Percentiles rank a stretch among this genome's conserved stretches.
phyloP scores from a whole-genome alignment of 2,113 vertebrate species.

The Agelaius phoeniceus region DNA sequence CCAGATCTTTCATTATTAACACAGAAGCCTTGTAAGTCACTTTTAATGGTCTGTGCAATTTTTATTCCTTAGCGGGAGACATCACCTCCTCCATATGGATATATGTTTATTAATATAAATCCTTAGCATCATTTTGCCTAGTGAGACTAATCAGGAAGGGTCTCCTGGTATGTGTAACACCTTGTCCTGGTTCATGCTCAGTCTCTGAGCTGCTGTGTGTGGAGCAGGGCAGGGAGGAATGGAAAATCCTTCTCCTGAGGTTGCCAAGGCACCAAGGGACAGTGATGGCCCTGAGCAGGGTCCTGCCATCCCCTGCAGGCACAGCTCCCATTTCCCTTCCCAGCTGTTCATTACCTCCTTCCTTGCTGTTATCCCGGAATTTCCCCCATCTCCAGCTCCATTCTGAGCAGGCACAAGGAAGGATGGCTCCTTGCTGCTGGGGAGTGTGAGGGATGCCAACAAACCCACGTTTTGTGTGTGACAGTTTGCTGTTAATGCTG shows the following conservation, averaged over 20 bases:
- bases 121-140: slow-evolving; percentile 25
- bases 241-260: not conserved
- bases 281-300: not conserved
- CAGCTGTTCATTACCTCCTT: not conserved
- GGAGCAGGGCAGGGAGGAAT: not conserved
- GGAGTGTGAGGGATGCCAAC: not conserved
- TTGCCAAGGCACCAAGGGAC: not conserved
- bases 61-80: slow-evolving; percentile 47
- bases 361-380: not conserved
- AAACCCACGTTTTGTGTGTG: not conserved
- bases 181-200: not conserved
- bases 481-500: not conserved
- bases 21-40: slow-evolving; percentile 49
- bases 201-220: not conserved
- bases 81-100: slow-evolving; percentile 41
- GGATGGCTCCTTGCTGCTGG: not conserved
- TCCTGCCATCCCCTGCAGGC: not conserved
- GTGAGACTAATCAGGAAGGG: slow-evolving; percentile 12
- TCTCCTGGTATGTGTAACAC: not conserved
- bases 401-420: not conserved
- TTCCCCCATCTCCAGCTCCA: not conserved
- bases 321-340: not conserved
- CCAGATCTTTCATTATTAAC: slow-evolving; percentile 63
- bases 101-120: slow-evolving; percentile 64
- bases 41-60: slow-evolving; percentile 52